These are phyloP conservation scores for Coenobita brevimanus DNA, from an alignment of 1,140 invertebrate species.

Conservation along the genomic window DNA sequence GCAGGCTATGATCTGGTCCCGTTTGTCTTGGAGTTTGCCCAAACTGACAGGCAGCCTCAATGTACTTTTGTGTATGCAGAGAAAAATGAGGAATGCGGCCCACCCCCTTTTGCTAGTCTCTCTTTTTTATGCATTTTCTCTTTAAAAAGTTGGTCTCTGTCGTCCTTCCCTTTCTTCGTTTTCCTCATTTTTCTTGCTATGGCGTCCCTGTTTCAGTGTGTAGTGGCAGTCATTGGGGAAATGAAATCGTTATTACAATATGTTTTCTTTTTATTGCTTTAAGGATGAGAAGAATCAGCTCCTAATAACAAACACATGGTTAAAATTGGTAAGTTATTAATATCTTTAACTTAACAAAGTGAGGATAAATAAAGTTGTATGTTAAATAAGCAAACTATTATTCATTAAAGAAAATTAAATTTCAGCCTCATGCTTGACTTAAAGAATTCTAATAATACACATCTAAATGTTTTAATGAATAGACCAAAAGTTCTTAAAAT, in stretches of 20 bases:
- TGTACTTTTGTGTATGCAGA: slow-evolving; percentile 67
- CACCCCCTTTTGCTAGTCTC: background rate
- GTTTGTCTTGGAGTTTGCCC: slow-evolving; percentile 67
- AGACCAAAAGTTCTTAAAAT: slow-evolving; percentile 34
- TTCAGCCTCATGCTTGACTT: slow-evolving; percentile 63
- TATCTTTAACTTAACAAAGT: slow-evolving; percentile 70
- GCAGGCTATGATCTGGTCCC: slow-evolving; percentile 57
- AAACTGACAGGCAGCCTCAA: slow-evolving; percentile 65
- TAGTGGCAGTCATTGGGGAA: slow-evolving; percentile 70
- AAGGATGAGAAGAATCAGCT: slow-evolving; percentile 95
- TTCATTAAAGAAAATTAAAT: slow-evolving; percentile 63
- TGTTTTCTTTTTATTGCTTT: slow-evolving; percentile 75
- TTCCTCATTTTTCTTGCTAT: slow-evolving; percentile 72
- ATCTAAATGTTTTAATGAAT: slow-evolving; percentile 58
- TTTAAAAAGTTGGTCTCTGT: slow-evolving; percentile 54
- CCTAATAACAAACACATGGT: slow-evolving; percentile 93
- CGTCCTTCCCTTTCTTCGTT: slow-evolving; percentile 42
- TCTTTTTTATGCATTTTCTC: slow-evolving; percentile 41
- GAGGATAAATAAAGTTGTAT: slow-evolving; percentile 72
- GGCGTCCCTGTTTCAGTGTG: slow-evolving; percentile 69
- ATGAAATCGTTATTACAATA: slow-evolving; percentile 70
- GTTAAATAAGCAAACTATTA: slow-evolving; percentile 68
- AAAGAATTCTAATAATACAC: slow-evolving; percentile 63
- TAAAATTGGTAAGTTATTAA: slow-evolving; percentile 85
- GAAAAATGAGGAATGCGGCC: slow-evolving; percentile 63